phyloP scores from a whole-genome alignment of 2,888 invertebrate species.

The Lithophane leautieri region DNA sequence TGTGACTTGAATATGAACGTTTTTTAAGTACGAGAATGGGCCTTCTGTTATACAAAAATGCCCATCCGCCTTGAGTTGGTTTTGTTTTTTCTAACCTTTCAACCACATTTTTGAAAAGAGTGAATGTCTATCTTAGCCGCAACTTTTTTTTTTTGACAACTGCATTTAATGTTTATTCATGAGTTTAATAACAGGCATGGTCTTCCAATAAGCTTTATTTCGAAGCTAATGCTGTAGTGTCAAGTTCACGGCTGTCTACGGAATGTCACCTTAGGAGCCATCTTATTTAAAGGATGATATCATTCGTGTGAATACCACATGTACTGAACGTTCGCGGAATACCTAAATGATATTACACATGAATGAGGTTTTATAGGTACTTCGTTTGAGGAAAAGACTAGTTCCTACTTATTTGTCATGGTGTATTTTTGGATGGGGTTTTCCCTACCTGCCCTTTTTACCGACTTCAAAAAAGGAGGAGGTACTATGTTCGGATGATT shows the following conservation, averaged over 20 bases:
- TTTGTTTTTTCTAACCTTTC: not conserved
- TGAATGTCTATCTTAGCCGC: not conserved
- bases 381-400: not conserved
- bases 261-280: conserved; percentile 45
- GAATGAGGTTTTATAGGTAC: not conserved
- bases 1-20: too few species aligned
- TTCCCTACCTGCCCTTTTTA: not conserved
- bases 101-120: not conserved
- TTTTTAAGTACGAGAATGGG: too few species aligned
- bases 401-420: conserved; percentile 9
- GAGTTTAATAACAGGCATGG: not conserved
- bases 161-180: conserved; percentile 26
- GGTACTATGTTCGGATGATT: too few species aligned
- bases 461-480: too few species aligned
- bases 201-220: not conserved
- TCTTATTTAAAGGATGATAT: conserved; percentile 53
- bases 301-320: conserved; percentile 39
- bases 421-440: conserved; percentile 5
- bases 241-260: conserved; percentile 35
- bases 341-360: conserved; percentile 2
- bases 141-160: not conserved
- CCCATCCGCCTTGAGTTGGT: too few species aligned
- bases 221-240: not conserved
- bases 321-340: conserved; percentile 36
- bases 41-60: not conserved